Percentiles rank a stretch among this genome's conserved stretches.
Evolutionary conservation across 2,888 invertebrate genomes (phyloP).

Genomic region (Oxytorus armatus): DNA sequence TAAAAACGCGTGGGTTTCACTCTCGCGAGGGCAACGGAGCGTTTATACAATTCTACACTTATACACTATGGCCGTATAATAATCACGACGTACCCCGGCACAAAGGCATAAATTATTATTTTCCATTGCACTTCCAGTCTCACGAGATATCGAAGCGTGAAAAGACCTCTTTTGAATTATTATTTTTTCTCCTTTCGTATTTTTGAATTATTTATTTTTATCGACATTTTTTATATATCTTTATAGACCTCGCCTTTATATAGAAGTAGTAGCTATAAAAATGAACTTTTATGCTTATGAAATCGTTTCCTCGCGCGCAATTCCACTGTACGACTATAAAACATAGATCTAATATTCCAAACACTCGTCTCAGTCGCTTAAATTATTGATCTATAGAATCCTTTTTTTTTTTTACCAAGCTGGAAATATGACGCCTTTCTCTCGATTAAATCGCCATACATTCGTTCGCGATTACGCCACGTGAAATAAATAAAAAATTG

Average conservation of each 20-base stretch:
- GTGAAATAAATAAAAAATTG: background rate
- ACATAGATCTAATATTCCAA: conserved; percentile 12
- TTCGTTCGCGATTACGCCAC: conserved; percentile 2
- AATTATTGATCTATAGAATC: background rate
- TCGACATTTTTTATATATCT: background rate
- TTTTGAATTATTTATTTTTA: conserved; percentile 2
- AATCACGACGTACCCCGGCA: conserved; percentile 39
- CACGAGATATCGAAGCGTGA: conserved; percentile 12
- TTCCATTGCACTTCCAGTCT: conserved; percentile 67
- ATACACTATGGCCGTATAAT: conserved; percentile 10
- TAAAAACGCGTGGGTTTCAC: conserved; percentile 24
- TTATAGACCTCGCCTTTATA: background rate
- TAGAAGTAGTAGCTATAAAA: too few species aligned
- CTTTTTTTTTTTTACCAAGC: background rate
- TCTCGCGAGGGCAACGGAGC: conserved; percentile 13
- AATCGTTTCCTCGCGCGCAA: conserved; percentile 43
- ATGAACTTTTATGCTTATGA: conserved; percentile 15
- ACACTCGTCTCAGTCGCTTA: conserved; percentile 20
- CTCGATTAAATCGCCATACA: background rate
- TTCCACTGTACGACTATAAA: conserved; percentile 19
- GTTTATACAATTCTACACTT: conserved; percentile 13
- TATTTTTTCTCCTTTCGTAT: too few species aligned
- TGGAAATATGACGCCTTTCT: conserved; percentile 2
- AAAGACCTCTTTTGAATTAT: too few species aligned
- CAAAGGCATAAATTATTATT: conserved; percentile 68